Conservation (phyloP, 2,888 invertebrate genomes). For the Trissolcus brochymenae region DNA sequence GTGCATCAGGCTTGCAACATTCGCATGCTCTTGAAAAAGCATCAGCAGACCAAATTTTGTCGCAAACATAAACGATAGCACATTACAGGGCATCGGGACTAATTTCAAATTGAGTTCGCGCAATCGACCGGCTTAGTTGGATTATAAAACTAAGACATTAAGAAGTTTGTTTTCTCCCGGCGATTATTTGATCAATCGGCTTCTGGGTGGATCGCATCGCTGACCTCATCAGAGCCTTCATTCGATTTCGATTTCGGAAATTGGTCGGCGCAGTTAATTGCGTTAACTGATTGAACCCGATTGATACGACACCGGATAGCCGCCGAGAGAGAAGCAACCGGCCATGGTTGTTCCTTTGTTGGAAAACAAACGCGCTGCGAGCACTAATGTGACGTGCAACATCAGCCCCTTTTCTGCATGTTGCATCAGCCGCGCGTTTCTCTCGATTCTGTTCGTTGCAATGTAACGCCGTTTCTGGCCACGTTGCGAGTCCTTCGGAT, state of each 20-base stretch:
- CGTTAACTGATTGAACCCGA: constrained; percentile 6
- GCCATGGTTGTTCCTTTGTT: constrained; percentile 27
- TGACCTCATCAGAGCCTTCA: not conserved
- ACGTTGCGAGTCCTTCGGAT: constrained; percentile 41
- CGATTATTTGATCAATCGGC: no score
- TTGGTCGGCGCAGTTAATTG: constrained; percentile 17
- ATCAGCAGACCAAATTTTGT: constrained; percentile 6
- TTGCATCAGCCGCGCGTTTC: constrained; percentile 48
- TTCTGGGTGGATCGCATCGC: no score
- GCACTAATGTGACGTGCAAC: constrained; percentile 40
- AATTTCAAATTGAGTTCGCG: not conserved
- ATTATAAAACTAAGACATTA: not conserved
- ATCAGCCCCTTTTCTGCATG: constrained; percentile 45
- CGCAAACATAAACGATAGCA: not conserved
- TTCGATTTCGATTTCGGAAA: constrained; percentile 10
- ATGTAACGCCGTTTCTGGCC: constrained; percentile 38
- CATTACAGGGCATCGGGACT: not conserved
- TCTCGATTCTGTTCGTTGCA: constrained; percentile 39
- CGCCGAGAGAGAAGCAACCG: constrained; percentile 1
- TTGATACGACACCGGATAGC: constrained; percentile 6
- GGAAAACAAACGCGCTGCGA: constrained; percentile 29
- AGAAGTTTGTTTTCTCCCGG: no score
- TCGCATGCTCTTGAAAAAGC: constrained; percentile 4
- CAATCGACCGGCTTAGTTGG: not conserved
- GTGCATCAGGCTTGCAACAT: constrained; percentile 15